Evolutionary conservation across 2,113 vertebrate genomes (phyloP).

Genomic region (Lathamus discolor): DNA sequence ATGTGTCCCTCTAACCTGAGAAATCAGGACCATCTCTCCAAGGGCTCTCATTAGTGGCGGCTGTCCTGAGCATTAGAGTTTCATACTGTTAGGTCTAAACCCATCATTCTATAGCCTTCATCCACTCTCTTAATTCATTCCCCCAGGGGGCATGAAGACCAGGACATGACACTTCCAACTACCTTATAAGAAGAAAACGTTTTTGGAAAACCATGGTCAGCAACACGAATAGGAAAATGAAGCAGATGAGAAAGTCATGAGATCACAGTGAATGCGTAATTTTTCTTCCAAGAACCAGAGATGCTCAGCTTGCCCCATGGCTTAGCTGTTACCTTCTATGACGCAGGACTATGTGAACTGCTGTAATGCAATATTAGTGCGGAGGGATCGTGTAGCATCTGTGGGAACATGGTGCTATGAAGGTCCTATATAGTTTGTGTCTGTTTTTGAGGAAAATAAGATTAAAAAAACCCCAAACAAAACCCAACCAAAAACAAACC

Average conservation of each 20-base stretch:
- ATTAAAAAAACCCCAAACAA: no score
- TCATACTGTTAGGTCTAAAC: neutral
- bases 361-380: neutral
- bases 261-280: neutral
- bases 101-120: neutral
- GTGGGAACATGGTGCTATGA: neutral
- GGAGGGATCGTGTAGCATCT: neutral
- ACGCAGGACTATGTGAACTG: neutral
- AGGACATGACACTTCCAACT: neutral
- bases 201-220: neutral
- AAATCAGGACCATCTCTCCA: neutral
- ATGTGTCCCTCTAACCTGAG: neutral
- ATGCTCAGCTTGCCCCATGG: neutral
- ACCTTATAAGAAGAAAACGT: neutral
- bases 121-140: neutral
- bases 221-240: neutral
- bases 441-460: neutral
- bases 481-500: no score
- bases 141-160: neutral
- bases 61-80: neutral
- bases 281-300: neutral
- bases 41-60: neutral
- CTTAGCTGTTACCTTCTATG: neutral
- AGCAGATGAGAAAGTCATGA: neutral
- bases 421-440: neutral